phyloP scores from a whole-genome alignment of 2,113 vertebrate genomes.

The Melanotaenia duboulayi region DNA sequence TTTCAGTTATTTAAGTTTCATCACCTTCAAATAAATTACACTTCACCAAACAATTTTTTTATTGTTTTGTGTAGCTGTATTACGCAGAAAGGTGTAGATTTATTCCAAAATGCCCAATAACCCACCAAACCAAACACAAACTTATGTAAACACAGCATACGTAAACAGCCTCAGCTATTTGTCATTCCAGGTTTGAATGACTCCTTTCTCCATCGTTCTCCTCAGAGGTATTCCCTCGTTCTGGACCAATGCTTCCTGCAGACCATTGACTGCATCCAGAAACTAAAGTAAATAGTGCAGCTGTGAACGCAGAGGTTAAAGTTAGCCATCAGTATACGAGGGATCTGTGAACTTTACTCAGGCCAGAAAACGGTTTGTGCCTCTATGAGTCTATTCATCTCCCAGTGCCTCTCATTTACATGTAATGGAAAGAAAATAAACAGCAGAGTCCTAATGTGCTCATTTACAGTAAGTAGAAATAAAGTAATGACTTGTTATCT shows the following conservation, averaged over 20 bases:
- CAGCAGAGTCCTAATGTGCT: slow-evolving; percentile 71
- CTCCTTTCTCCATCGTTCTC: slow-evolving; percentile 82
- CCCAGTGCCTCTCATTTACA: slow-evolving; percentile 75
- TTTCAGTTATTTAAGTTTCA: slow-evolving; percentile 71
- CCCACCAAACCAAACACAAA: slow-evolving; percentile 81
- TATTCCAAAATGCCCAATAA: slow-evolving; percentile 85
- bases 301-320: slow-evolving; percentile 82
- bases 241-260: slow-evolving; percentile 83
- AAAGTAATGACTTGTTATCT: slow-evolving; percentile 64
- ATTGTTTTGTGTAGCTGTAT: slow-evolving; percentile 77
- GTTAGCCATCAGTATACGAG: slow-evolving; percentile 78
- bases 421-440: slow-evolving; percentile 84
- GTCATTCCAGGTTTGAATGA: slow-evolving; percentile 85
- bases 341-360: slow-evolving; percentile 76
- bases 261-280: slow-evolving; percentile 85
- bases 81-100: slow-evolving; percentile 81
- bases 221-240: slow-evolving; percentile 85
- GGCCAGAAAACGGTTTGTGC: slow-evolving; percentile 75
- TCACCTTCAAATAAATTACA: slow-evolving; percentile 78
- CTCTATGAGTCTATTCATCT: slow-evolving; percentile 81
- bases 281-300: slow-evolving; percentile 81
- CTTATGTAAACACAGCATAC: slow-evolving; percentile 81
- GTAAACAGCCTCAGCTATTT: slow-evolving; percentile 84
- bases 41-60: slow-evolving; percentile 76
- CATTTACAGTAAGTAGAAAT: slow-evolving; percentile 73